A percentile compares a stretch with the other conserved stretches of the same genome.
These are phyloP conservation scores for Zaprionus kolodkinae DNA, from an alignment of 1,140 invertebrate genomes.

Conservation along the genomic window DNA sequence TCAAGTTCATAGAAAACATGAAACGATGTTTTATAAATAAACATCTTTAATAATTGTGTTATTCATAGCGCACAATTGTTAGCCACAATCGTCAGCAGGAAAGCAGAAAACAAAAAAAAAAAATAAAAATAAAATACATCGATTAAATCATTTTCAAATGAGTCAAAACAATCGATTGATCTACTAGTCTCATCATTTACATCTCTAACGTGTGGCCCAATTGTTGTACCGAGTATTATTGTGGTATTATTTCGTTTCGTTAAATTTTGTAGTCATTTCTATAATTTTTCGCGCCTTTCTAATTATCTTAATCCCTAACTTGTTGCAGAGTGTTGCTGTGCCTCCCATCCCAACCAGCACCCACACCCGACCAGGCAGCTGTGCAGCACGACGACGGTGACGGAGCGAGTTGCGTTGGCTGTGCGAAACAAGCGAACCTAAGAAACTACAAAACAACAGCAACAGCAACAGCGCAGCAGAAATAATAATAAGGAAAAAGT, in stretches of 20 bases:
- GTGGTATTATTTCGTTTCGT: slow-evolving; percentile 4
- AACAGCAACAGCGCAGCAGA: background rate
- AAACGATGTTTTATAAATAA: background rate
- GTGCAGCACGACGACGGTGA: slow-evolving; percentile 8
- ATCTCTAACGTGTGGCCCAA: slow-evolving; percentile 1
- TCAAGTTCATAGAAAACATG: background rate
- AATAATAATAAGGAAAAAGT: slow-evolving; percentile 5
- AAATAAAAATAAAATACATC: background rate
- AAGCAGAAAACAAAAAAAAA: too few relatives aligned
- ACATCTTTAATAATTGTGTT: background rate
- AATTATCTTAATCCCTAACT: slow-evolving; percentile 29
- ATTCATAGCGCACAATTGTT: background rate
- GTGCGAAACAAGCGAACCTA: slow-evolving; percentile 2
- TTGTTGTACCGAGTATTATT: background rate
- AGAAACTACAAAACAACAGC: slow-evolving; percentile 3
- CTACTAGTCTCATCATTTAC: background rate
- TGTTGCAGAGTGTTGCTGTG: slow-evolving; percentile 52
- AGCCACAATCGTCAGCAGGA: background rate
- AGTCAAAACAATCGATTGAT: background rate
- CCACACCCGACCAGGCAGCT: slow-evolving; percentile 3
- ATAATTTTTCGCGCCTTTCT: slow-evolving; percentile 38
- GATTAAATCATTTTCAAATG: background rate
- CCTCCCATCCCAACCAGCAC: background rate
- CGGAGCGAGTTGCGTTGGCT: slow-evolving; percentile 9
- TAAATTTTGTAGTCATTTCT: slow-evolving; percentile 1